Evolutionary conservation across 2,113 vertebrate genomes (phyloP).

Genomic region (Mormyrus lacerda): DNA sequence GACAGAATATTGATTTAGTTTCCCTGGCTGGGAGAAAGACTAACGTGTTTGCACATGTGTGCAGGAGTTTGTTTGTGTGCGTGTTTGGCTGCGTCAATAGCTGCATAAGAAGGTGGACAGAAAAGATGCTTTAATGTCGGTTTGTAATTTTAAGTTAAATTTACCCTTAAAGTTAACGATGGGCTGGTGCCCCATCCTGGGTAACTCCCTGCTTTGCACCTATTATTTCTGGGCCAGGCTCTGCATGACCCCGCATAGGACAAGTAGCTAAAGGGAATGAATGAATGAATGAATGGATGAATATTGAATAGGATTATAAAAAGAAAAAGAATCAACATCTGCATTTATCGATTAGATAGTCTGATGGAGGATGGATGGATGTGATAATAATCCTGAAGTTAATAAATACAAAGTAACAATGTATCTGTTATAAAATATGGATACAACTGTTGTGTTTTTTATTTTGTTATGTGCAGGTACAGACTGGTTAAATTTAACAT

Average conservation of each 20-base stretch:
- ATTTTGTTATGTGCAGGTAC: background rate
- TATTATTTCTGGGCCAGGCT: background rate
- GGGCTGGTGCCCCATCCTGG: background rate
- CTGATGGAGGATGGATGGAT: background rate
- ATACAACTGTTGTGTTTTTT: background rate
- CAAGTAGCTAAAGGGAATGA: background rate
- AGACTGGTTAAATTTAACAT: background rate
- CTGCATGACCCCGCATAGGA: background rate
- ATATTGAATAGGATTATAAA: background rate
- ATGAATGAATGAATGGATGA: background rate
- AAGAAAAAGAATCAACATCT: background rate
- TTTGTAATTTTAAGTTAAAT: background rate
- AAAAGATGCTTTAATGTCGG: background rate
- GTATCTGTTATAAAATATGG: background rate
- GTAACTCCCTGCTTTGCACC: background rate
- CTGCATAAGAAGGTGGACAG: background rate
- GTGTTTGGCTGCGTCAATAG: background rate
- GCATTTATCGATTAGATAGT: background rate
- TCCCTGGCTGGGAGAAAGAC: background rate
- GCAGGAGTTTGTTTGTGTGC: background rate
- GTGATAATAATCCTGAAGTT: background rate
- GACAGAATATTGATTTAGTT: constrained; percentile 13
- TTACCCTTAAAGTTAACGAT: background rate
- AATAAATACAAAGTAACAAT: background rate
- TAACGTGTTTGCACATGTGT: background rate